Evolutionary conservation across 2,888 invertebrate genomes (phyloP).

Genomic region (Tricholauxania praeusta): DNA sequence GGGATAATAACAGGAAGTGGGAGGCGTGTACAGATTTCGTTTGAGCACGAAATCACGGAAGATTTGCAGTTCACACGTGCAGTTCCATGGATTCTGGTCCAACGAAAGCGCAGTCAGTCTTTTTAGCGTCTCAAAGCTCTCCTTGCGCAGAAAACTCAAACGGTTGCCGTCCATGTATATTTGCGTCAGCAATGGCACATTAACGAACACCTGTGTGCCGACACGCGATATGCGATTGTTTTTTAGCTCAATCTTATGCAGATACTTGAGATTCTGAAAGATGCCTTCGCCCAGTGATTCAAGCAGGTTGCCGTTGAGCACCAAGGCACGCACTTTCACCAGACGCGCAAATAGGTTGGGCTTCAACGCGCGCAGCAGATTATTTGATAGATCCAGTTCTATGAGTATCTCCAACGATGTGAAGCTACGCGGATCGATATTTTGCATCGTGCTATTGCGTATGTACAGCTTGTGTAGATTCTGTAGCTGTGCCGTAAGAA

Average conservation of each 20-base stretch:
- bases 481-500: constrained; percentile 76
- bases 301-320: constrained; percentile 80
- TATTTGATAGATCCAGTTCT: constrained; percentile 83
- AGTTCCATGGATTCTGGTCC: constrained; percentile 87
- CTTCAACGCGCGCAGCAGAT: constrained; percentile 75
- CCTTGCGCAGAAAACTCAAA: constrained; percentile 75
- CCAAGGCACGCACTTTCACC: constrained; percentile 77
- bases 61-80: constrained; percentile 84
- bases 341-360: constrained; percentile 79
- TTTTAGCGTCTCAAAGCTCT: constrained; percentile 75
- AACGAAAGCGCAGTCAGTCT: constrained; percentile 81
- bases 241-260: constrained; percentile 82
- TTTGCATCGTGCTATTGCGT: constrained; percentile 77
- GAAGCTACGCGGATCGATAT: constrained; percentile 79
- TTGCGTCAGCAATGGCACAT: constrained; percentile 76
- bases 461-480: constrained; percentile 85
- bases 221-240: constrained; percentile 80
- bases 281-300: constrained; percentile 78
- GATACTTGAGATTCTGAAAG: constrained; percentile 79
- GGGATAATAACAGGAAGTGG: constrained; percentile 81
- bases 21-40: constrained; percentile 81
- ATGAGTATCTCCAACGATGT: constrained; percentile 81
- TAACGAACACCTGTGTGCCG: constrained; percentile 77
- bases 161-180: constrained; percentile 81
- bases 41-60: constrained; percentile 83